Percentiles rank a stretch among this genome's conserved stretches.
Evolutionary conservation across 2,888 invertebrate genomes (phyloP).

Genomic region (Drepana falcataria): DNA sequence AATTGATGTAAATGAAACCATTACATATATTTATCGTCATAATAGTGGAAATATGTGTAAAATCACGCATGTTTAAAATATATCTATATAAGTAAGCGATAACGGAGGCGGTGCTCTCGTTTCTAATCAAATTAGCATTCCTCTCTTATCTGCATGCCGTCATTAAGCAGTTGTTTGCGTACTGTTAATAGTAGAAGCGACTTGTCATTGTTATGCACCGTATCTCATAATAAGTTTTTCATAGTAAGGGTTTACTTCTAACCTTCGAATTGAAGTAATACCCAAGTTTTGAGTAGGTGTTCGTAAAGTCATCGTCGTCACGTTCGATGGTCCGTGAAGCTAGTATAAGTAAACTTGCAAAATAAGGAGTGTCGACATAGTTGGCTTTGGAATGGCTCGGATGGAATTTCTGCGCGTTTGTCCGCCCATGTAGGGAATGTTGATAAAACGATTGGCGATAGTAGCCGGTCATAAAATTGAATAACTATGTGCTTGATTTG

Average conservation of each 20-base stretch:
- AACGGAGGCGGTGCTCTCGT: slow-evolving; percentile 60
- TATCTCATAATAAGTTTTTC: slow-evolving; percentile 3
- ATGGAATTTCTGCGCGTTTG: slow-evolving; percentile 45
- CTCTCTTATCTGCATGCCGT: slow-evolving; percentile 59
- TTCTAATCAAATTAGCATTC: slow-evolving; percentile 73
- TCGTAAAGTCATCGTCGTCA: too few species aligned
- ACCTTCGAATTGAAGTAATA: background rate
- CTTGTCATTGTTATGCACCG: slow-evolving; percentile 39
- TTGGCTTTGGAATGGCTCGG: slow-evolving; percentile 32
- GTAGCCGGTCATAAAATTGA: slow-evolving; percentile 54
- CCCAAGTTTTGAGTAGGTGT: too few species aligned
- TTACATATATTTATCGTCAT: slow-evolving; percentile 15
- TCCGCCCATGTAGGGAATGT: slow-evolving; percentile 43
- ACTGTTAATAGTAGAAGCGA: slow-evolving; percentile 25
- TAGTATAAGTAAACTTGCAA: slow-evolving; percentile 37
- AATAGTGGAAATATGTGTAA: slow-evolving; percentile 45
- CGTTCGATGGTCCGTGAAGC: slow-evolving; percentile 10
- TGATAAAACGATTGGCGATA: slow-evolving; percentile 55
- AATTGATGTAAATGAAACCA: slow-evolving; percentile 13
- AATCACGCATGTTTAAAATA: slow-evolving; percentile 58
- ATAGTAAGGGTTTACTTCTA: slow-evolving; percentile 7
- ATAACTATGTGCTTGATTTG: slow-evolving; percentile 60
- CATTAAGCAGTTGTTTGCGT: slow-evolving; percentile 52
- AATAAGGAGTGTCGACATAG: slow-evolving; percentile 45
- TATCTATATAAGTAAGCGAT: slow-evolving; percentile 64